Evolutionary conservation across 1,140 invertebrate genomes (phyloP).

Genomic region (Diorhabda sublineata): DNA sequence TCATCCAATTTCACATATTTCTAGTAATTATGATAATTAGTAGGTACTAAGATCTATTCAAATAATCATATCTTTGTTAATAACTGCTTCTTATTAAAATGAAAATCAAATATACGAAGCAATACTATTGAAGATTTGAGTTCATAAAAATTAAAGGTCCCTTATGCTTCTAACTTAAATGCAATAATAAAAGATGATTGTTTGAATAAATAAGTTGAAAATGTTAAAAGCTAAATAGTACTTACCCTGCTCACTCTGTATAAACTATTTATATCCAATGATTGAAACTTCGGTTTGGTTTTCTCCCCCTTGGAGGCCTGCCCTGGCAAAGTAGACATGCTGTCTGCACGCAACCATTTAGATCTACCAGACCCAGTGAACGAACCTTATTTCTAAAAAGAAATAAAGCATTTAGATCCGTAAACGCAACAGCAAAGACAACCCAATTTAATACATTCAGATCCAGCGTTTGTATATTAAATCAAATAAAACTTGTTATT

Average conservation of each 20-base stretch:
- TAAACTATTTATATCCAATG: conserved; percentile 95
- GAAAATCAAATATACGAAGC: too few relatives aligned
- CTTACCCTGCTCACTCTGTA: conserved; percentile 82
- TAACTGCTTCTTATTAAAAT: too few relatives aligned
- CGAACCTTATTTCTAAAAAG: conserved; percentile 69
- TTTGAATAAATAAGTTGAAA: too few relatives aligned
- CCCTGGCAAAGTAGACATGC: conserved; percentile 49
- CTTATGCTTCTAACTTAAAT: too few relatives aligned
- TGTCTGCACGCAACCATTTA: conserved; percentile 75
- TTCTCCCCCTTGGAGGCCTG: conserved; percentile 71
- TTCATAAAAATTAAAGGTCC: too few relatives aligned
- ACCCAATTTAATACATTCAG: neutral
- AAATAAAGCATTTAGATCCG: conserved; percentile 29
- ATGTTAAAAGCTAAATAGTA: conserved; percentile 28
- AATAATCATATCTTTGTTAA: too few relatives aligned
- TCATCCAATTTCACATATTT: too few relatives aligned
- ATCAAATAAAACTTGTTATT: neutral
- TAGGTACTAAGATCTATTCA: too few relatives aligned
- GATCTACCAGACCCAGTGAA: conserved; percentile 72
- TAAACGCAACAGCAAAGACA: neutral
- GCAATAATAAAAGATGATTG: too few relatives aligned
- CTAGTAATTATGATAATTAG: too few relatives aligned
- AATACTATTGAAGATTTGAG: too few relatives aligned
- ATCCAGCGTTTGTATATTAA: neutral
- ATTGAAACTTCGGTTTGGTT: conserved; percentile 91